Conservation (phyloP, 2,113 vertebrate genomes). For the Protobothrops flavoviridis region DNA sequence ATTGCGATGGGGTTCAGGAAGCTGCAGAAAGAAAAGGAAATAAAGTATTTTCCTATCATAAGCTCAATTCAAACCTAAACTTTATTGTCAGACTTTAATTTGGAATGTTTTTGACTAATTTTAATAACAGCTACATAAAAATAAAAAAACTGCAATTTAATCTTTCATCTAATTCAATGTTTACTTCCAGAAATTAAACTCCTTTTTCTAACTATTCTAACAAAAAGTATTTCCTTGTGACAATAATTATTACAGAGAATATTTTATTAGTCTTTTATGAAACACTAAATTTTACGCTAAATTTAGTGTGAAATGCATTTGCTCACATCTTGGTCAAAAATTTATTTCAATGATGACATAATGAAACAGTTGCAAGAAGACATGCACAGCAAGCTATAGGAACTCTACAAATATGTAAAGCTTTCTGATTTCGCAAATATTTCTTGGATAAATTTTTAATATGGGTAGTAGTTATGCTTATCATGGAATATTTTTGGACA, state of each 20-base stretch:
- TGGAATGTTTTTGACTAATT: background rate
- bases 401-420: background rate
- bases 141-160: background rate
- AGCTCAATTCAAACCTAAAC: background rate
- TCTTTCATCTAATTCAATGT: background rate
- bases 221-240: background rate
- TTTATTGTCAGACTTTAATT: background rate
- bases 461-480: background rate
- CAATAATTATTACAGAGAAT: slow-evolving; percentile 1
- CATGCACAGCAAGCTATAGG: background rate
- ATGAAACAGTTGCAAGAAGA: background rate
- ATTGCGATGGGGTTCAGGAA: no score
- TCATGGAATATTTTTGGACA: background rate
- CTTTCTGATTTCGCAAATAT: background rate
- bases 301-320: background rate
- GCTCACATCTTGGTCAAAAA: slow-evolving; percentile 21
- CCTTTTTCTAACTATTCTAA: slow-evolving; percentile 1
- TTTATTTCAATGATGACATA: background rate
- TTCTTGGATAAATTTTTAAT: background rate
- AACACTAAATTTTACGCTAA: slow-evolving; percentile 1
- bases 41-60: background rate
- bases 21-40: background rate
- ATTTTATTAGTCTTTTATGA: background rate
- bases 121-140: background rate
- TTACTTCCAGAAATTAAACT: background rate